Evolutionary conservation across 2,113 vertebrate genomes (phyloP).

Genomic region (Corvus cornix): DNA sequence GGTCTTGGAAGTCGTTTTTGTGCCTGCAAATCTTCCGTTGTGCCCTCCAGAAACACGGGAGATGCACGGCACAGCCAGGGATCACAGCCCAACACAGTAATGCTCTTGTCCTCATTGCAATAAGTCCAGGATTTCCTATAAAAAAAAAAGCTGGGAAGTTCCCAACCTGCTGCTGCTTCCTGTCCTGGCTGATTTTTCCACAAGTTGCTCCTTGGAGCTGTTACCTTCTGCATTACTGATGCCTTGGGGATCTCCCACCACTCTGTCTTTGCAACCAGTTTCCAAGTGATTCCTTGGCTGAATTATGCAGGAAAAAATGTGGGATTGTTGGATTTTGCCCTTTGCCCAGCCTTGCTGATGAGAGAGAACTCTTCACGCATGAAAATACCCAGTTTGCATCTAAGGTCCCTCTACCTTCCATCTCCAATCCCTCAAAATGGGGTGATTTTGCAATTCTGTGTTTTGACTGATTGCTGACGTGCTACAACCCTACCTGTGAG

Average conservation of each 20-base stretch:
- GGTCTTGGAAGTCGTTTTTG: not conserved
- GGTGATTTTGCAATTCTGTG: not conserved
- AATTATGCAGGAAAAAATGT: not conserved
- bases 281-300: not conserved
- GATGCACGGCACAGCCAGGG: accelerated
- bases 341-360: not conserved
- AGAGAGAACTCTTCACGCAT: not conserved
- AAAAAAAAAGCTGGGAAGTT: not conserved
- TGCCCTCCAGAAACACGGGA: not conserved
- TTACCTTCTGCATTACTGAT: not conserved
- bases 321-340: not conserved
- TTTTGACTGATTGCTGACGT: not conserved
- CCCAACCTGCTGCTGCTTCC: not conserved
- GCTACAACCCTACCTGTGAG: not conserved
- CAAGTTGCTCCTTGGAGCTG: not conserved
- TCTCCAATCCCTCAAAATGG: accelerated
- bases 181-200: not conserved
- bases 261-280: not conserved
- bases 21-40: not conserved
- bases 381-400: not conserved
- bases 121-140: not conserved
- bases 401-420: not conserved
- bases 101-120: not conserved
- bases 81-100: accelerated
- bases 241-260: not conserved